These are phyloP conservation scores for Indicator indicator DNA, from an alignment of 2,113 vertebrate genomes.

Conservation along the genomic window DNA sequence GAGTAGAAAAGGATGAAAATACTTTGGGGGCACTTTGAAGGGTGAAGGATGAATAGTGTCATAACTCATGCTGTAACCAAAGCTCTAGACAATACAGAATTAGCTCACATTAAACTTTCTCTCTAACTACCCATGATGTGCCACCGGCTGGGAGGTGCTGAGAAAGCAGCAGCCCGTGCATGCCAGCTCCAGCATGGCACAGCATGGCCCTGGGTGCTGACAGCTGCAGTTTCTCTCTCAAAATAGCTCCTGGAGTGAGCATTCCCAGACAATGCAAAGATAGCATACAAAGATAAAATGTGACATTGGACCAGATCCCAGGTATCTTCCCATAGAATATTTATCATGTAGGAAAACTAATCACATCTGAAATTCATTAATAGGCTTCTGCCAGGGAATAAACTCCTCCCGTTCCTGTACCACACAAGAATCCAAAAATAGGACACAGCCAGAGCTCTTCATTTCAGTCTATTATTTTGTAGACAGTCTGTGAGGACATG, in stretches of 20 bases:
- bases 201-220: rapidly evolving
- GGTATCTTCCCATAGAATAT: neutral
- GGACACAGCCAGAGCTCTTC: neutral
- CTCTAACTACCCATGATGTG: neutral
- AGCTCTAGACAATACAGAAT: neutral
- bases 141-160: neutral
- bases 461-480: neutral
- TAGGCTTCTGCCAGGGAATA: neutral
- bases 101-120: neutral
- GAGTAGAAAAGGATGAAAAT: neutral
- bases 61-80: neutral
- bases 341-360: rapidly evolving
- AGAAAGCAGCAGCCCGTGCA: neutral
- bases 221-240: neutral
- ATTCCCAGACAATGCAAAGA: neutral
- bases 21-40: neutral
- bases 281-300: neutral
- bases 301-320: neutral
- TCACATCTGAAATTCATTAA: neutral
- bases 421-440: neutral
- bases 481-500: rapidly evolving
- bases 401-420: neutral
- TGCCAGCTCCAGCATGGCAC: neutral
- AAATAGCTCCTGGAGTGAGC: neutral
- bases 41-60: neutral